Evolutionary conservation across 2,797 vertebrate species (phyloP), one percentile per base, ranked within the genome.

Genomic region (Sardinella longiceps): DNA sequence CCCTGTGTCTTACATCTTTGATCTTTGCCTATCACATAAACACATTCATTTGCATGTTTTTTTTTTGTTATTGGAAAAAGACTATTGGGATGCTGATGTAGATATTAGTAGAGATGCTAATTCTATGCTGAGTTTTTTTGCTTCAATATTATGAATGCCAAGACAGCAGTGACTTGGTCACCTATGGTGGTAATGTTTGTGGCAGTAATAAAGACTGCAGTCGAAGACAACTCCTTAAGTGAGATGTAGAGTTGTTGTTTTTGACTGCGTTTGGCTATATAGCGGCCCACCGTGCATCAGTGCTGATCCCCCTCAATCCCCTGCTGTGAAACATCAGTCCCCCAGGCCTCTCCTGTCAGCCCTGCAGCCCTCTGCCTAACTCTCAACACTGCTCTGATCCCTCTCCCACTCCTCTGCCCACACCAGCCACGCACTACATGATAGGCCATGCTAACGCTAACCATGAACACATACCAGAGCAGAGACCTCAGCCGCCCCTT

Each of bases 201-300:
- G 66, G 30, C 20, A 74, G 33, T 39, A 20, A 20, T 74, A 37
- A 20, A 74, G 66, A 37, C 66, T 74, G 25, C 66, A 39, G 30
- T 74, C 30, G 15, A 74, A 20, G 66, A 14, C 30, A 43, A 5
- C 43, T 77, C 37, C 33, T 14, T 39, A 77, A 77, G 70, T 77
- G 70, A 77, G 70, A 39, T 77, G 33, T 77, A 77, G 15, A 39
- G 70, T 77, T 43, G 70, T 77, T 39, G 33, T 77, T 77, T 77
- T 43, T 9, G 37, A 77, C 70, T 77, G 37, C 37, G 18, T 18
- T 39, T 0, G 37, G 70, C n/a, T n/a, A 43, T 39, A 33, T 43
- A 77, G 33, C 15, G 1, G 18, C 18, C 33, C 18, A 39, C 3
- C n/a, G 3, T 7, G 7, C 10, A 10, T n/a, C 56, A 25, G n/a